phyloP scores from a whole-genome alignment of 53 echinoderm and acorn worm genomes.

The Temnopleurus reevesii region DNA sequence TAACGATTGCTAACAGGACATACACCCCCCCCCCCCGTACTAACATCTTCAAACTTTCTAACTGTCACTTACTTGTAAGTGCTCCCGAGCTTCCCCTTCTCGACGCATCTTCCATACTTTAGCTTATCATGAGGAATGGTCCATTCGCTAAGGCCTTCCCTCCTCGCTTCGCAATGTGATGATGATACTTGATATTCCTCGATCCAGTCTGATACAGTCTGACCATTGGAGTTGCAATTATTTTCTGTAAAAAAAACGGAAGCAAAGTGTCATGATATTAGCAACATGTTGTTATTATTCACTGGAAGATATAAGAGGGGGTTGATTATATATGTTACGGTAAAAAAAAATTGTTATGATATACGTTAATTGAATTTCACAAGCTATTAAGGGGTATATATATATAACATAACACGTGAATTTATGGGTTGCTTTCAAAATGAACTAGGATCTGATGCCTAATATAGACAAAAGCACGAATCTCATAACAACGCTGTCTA shows the following conservation, averaged over 20 bases:
- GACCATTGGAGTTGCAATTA: slow-evolving; percentile 11
- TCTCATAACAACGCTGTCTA: no score
- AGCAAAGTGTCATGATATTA: neutral
- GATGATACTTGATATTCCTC: neutral
- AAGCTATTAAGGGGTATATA: no score
- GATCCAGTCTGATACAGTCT: neutral
- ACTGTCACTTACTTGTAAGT: slow-evolving; percentile 76
- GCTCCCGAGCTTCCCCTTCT: slow-evolving; percentile 67
- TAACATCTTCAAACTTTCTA: no score
- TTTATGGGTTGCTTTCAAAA: neutral
- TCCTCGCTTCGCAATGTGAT: neutral
- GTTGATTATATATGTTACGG: no score
- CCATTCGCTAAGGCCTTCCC: slow-evolving; percentile 89
- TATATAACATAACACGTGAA: neutral
- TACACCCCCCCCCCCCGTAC: no score
- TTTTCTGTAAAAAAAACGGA: neutral
- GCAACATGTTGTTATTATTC: no score
- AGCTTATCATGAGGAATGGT: slow-evolving; percentile 74
- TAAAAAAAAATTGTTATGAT: no score
- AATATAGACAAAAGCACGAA: no score
- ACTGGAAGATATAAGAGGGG: no score
- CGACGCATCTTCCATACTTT: slow-evolving; percentile 79
- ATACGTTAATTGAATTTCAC: no score
- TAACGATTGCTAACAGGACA: no score
- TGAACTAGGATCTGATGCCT: no score